Evolutionary conservation across 2,888 invertebrate species (phyloP).

Genomic region (Apamea anceps): DNA sequence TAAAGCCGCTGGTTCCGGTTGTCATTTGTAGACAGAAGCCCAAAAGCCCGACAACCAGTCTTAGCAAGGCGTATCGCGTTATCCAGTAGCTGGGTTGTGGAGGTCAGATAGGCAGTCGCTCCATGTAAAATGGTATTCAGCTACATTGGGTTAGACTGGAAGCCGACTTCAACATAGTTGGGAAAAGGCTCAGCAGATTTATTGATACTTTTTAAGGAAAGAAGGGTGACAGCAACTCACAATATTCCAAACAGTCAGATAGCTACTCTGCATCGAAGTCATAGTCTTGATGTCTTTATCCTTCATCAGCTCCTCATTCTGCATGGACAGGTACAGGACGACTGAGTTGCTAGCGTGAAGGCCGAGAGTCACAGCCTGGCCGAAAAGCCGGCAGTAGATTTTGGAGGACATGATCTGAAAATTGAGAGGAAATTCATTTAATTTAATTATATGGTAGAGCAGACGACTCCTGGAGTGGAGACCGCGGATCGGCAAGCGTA

Average conservation of each 20-base stretch:
- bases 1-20: no score
- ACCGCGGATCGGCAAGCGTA: no score
- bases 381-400: conserved; percentile 69
- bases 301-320: conserved; percentile 59
- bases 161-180: background rate
- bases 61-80: background rate
- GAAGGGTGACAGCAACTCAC: conserved; percentile 40
- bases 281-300: conserved; percentile 70
- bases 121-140: background rate
- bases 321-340: conserved; percentile 53
- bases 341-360: conserved; percentile 70
- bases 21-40: background rate
- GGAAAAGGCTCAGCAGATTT: background rate
- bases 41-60: background rate
- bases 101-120: background rate
- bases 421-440: background rate
- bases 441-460: no score
- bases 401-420: conserved; percentile 59
- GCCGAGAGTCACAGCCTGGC: conserved; percentile 66
- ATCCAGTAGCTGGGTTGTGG: background rate
- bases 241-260: conserved; percentile 79
- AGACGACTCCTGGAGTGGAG: no score
- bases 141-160: background rate
- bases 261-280: conserved; percentile 69
- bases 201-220: no score